Conservation (phyloP, 2,797 vertebrate genomes). For the Coluber constrictor region DNA sequence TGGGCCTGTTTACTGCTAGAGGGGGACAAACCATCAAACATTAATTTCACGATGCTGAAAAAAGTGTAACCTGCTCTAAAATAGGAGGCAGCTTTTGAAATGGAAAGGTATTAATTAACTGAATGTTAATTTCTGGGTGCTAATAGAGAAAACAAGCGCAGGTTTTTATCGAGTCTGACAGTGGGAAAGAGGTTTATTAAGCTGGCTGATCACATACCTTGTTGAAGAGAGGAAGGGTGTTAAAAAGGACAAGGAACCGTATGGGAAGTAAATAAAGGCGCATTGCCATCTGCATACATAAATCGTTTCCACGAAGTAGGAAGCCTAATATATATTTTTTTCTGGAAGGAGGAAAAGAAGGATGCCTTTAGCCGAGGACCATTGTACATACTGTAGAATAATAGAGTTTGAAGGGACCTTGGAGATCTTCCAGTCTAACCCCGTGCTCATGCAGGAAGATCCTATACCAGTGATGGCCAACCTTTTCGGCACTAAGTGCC, state of each 20-base stretch:
- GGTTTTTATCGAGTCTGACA: background rate
- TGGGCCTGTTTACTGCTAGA: slow-evolving; percentile 63
- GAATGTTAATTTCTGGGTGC: background rate
- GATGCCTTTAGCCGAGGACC: background rate
- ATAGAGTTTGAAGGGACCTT: no score
- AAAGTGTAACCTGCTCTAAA: slow-evolving; percentile 38
- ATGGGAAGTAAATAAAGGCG: slow-evolving; percentile 22
- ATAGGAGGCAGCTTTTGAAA: background rate
- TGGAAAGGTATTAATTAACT: background rate
- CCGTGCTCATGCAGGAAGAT: no score
- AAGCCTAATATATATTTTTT: background rate
- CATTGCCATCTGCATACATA: slow-evolving; percentile 26
- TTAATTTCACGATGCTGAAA: slow-evolving; percentile 53
- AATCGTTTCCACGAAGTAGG: slow-evolving; percentile 1
- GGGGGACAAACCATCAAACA: slow-evolving; percentile 59
- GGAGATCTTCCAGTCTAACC: no score
- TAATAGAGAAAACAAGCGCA: fast-evolving
- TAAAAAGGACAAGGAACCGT: background rate
- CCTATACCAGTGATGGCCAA: no score
- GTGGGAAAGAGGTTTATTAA: background rate
- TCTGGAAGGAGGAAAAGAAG: background rate
- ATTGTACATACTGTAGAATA: background rate
- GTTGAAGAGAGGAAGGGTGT: slow-evolving; percentile 18
- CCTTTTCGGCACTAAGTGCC: no score
- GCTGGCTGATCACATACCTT: slow-evolving; percentile 27